Percentiles rank a stretch among this genome's conserved stretches.
Evolutionary conservation across 1,140 invertebrate species (phyloP).

Genomic region (Leptestheria dahalacensis): DNA sequence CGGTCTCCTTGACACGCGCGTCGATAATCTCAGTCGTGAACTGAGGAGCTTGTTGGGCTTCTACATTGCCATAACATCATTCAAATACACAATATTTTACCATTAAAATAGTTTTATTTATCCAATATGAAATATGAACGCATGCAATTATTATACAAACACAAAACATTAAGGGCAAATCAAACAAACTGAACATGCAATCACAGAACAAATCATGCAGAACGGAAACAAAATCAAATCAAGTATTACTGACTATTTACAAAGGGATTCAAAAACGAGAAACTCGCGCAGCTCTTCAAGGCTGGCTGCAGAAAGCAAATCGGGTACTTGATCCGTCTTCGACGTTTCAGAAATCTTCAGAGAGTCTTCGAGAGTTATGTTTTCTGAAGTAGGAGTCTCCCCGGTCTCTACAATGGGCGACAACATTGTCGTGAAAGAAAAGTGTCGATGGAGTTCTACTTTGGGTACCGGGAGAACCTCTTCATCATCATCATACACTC

Average conservation of each 20-base stretch:
- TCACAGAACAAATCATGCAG: conserved; percentile 3
- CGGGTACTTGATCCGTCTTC: conserved; percentile 33
- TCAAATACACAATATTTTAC: not conserved
- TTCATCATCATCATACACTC: not conserved
- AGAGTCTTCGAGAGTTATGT: not conserved
- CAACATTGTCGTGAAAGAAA: conserved; percentile 21
- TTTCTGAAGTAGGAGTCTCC: conserved; percentile 32
- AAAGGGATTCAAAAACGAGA: conserved; percentile 44
- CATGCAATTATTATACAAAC: not conserved
- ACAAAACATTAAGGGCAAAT: not conserved
- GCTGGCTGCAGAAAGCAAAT: conserved; percentile 31
- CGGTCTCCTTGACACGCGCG: conserved; percentile 51
- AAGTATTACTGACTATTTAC: conserved; percentile 26
- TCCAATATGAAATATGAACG: not conserved
- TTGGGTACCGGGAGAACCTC: not conserved
- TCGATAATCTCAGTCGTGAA: conserved; percentile 66
- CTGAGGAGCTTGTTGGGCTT: conserved; percentile 56
- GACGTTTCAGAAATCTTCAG: conserved; percentile 16
- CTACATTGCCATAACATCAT: conserved; percentile 32
- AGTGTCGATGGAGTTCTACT: conserved; percentile 3
- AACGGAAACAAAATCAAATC: too few relatives aligned
- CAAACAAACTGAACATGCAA: not conserved
- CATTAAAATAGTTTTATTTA: not conserved
- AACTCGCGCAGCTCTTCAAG: conserved; percentile 49
- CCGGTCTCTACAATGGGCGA: conserved; percentile 43